Evolutionary conservation across 2,888 invertebrate species (phyloP).

Genomic region (Rotaria sp.): DNA sequence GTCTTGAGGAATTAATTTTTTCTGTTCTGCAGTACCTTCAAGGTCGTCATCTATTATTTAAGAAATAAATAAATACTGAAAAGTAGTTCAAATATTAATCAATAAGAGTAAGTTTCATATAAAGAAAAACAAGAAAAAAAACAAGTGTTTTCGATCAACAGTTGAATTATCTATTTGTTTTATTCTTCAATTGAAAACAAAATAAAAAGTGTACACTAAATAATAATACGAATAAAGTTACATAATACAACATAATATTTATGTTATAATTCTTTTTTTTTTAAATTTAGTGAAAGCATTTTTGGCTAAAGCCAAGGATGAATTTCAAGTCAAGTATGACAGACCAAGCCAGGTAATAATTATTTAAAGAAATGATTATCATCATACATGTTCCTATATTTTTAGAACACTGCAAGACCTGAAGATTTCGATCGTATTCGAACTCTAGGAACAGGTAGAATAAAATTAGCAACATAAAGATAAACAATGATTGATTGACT

Average conservation of each 20-base stretch:
- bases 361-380: too few species aligned
- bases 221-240: too few species aligned
- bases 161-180: too few species aligned
- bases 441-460: conserved; percentile 52
- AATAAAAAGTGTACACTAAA: not conserved
- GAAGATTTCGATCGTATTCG: conserved; percentile 31
- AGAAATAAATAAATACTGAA: not conserved
- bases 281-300: conserved; percentile 35
- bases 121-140: too few species aligned
- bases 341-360: not conserved
- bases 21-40: not conserved
- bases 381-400: not conserved
- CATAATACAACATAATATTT: too few species aligned
- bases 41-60: not conserved
- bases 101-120: not conserved
- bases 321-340: conserved; percentile 26
- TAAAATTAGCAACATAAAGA: too few species aligned
- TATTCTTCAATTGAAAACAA: too few species aligned
- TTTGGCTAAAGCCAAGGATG: conserved; percentile 40
- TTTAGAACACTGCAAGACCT: conserved; percentile 14
- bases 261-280: not conserved
- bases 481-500: not conserved
- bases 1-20: not conserved
- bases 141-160: too few species aligned
- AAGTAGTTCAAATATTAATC: not conserved